Percentiles rank a stretch among this genome's conserved stretches.
phyloP scores from a whole-genome alignment of 2,113 vertebrate species.

The Fregata magnificens region DNA sequence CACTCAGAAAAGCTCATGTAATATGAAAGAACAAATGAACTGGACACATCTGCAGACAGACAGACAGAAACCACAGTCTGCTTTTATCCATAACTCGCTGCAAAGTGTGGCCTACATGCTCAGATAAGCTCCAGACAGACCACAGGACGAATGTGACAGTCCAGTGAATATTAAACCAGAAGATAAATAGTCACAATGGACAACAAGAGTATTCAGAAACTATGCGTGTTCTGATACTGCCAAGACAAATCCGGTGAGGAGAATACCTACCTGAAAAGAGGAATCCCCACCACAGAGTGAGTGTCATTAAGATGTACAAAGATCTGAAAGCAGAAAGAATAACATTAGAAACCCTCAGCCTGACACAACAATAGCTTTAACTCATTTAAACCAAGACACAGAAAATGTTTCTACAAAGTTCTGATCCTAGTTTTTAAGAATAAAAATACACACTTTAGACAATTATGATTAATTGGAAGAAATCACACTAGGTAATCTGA shows the following conservation, averaged over 20 bases:
- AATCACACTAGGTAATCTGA: not conserved
- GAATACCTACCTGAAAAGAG: constrained; percentile 82
- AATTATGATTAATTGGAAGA: not conserved
- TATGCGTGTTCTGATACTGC: not conserved
- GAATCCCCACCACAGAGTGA: constrained; percentile 85
- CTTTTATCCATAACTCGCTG: not conserved
- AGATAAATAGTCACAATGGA: not conserved
- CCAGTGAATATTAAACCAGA: not conserved
- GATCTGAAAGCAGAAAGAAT: constrained; percentile 71
- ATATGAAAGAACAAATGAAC: not conserved
- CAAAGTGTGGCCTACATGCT: not conserved
- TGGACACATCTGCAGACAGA: not conserved
- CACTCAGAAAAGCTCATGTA: not conserved
- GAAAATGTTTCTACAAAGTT: not conserved
- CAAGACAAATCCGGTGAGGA: not conserved
- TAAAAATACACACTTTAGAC: not conserved
- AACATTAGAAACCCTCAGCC: not conserved
- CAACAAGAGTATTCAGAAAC: not conserved
- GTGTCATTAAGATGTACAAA: constrained; percentile 86
- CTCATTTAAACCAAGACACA: not conserved
- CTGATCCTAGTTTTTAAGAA: not conserved
- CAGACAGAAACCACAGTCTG: not conserved
- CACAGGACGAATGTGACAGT: not conserved
- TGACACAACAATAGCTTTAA: not conserved
- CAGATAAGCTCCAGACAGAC: not conserved